Evolutionary conservation across 1,140 invertebrate genomes (phyloP).

Genomic region (Heliconius eleuchia): DNA sequence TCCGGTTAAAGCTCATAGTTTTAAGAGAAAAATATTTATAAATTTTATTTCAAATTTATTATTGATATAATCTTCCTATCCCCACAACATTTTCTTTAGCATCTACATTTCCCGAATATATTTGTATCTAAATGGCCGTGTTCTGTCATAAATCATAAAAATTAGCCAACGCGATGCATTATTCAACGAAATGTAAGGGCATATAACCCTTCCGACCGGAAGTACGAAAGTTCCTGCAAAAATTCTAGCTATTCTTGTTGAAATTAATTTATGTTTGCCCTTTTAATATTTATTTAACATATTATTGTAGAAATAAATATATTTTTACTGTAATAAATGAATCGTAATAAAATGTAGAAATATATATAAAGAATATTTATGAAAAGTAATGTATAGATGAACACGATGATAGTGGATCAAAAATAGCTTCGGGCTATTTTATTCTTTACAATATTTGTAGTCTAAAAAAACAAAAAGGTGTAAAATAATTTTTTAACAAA

Average conservation of each 20-base stretch:
- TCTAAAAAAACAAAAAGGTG: too few relatives aligned
- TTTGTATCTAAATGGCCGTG: background rate
- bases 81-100: too few relatives aligned
- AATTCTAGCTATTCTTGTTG: constrained; percentile 24
- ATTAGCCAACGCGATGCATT: constrained; percentile 43
- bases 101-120: background rate
- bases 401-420: background rate
- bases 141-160: constrained; percentile 49
- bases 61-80: too few relatives aligned
- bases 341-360: too few relatives aligned
- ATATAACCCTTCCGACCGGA: constrained; percentile 61
- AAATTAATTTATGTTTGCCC: constrained; percentile 11
- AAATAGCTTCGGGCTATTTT: background rate
- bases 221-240: constrained; percentile 48
- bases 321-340: too few relatives aligned
- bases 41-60: too few relatives aligned
- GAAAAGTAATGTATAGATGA: background rate
- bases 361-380: too few relatives aligned
- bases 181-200: constrained; percentile 47
- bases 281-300: background rate
- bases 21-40: too few relatives aligned
- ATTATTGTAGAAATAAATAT: background rate
- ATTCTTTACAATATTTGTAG: too few relatives aligned
- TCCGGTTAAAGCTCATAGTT: too few relatives aligned
- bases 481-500: too few relatives aligned